phyloP scores from a whole-genome alignment of 2,888 invertebrate genomes.

The Dromius quadrimaculatus region DNA sequence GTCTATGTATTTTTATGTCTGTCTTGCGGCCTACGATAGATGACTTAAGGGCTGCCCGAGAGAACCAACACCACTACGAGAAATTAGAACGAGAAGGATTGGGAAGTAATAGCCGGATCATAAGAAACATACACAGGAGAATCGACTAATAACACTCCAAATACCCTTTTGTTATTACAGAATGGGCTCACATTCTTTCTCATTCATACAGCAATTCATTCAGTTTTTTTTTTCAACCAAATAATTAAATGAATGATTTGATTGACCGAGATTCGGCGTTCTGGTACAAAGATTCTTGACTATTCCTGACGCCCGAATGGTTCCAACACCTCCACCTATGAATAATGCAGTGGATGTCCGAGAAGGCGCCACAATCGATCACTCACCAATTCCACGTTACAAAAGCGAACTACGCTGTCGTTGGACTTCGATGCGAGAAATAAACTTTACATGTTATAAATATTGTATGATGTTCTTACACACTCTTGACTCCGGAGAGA shows the following conservation, averaged over 20 bases:
- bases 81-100: constrained; percentile 5
- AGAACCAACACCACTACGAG: not conserved
- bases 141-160: no score
- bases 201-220: no score
- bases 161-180: no score
- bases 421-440: constrained; percentile 57
- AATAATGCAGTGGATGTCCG: constrained; percentile 61
- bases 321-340: constrained; percentile 53
- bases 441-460: constrained; percentile 63
- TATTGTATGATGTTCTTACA: constrained; percentile 56
- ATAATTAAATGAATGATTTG: no score
- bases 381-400: constrained; percentile 59
- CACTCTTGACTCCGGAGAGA: no score
- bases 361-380: constrained; percentile 62
- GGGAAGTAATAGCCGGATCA: not conserved
- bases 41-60: constrained; percentile 13
- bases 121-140: no score
- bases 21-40: constrained; percentile 23
- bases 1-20: constrained; percentile 51
- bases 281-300: no score
- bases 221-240: no score
- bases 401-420: constrained; percentile 22
- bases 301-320: constrained; percentile 43
- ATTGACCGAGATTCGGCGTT: no score
- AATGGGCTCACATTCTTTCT: no score